A percentile compares a stretch with the other conserved stretches of the same genome.
Evolutionary conservation across 2,888 invertebrate species (phyloP).

Genomic region (Leptopterna dolabrata): DNA sequence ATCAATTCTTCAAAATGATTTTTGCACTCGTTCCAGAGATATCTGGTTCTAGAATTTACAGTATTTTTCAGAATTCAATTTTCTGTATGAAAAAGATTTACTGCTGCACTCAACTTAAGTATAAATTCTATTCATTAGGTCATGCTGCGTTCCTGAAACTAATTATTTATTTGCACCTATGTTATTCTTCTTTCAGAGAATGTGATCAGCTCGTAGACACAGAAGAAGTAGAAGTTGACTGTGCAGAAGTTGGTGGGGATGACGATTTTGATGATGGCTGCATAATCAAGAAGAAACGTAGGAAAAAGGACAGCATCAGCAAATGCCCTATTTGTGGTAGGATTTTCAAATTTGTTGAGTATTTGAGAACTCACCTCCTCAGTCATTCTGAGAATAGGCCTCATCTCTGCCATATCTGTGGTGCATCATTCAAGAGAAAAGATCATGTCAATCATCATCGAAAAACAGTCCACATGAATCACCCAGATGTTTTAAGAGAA

Average conservation of each 20-base stretch:
- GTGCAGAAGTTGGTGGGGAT: neutral
- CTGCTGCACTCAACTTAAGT: no score
- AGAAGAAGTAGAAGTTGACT: neutral
- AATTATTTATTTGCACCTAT: no score
- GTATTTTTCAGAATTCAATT: no score
- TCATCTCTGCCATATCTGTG: slow-evolving; percentile 58
- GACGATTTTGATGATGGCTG: neutral
- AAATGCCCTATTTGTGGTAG: slow-evolving; percentile 57
- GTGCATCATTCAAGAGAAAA: slow-evolving; percentile 59
- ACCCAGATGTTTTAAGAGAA: slow-evolving; percentile 55
- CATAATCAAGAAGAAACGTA: slow-evolving; percentile 26
- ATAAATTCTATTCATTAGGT: no score
- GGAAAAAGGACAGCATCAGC: slow-evolving; percentile 46
- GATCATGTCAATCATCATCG: slow-evolving; percentile 60
- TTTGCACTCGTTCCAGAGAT: no score
- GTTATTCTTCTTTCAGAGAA: neutral
- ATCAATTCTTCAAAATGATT: no score
- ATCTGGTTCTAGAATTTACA: no score
- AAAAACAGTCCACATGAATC: slow-evolving; percentile 56
- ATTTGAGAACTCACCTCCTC: slow-evolving; percentile 55
- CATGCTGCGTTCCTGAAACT: no score
- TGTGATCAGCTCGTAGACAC: neutral
- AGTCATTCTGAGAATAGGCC: slow-evolving; percentile 56
- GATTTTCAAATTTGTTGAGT: slow-evolving; percentile 55
- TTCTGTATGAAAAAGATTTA: no score